Conservation (phyloP, 23 tunicate genomes). For the Ciona savignyi region DNA sequence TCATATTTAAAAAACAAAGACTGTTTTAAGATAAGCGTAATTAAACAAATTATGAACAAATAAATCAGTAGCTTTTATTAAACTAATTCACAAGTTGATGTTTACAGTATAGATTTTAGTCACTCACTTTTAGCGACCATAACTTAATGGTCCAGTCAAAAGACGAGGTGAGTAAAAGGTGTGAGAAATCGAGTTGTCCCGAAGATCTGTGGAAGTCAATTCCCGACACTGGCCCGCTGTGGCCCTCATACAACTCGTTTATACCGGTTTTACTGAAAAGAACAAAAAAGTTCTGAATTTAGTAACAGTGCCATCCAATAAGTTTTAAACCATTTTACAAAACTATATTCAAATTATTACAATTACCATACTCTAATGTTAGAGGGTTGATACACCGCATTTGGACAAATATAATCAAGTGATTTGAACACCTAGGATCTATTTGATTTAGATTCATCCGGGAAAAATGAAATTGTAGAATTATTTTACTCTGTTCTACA, state of each 20-base stretch:
- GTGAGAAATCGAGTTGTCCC: slow-evolving; percentile 94
- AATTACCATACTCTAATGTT: no score
- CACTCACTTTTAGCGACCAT: slow-evolving; percentile 85
- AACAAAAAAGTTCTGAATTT: not conserved
- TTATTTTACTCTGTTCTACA: not conserved
- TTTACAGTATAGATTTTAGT: no score
- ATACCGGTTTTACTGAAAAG: slow-evolving; percentile 82
- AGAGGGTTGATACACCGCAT: no score
- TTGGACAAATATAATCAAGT: no score
- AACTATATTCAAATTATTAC: no score
- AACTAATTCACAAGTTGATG: no score
- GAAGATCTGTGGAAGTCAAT: slow-evolving; percentile 82
- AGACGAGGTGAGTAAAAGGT: slow-evolving; percentile 86
- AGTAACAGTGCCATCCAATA: not conserved
- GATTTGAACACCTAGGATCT: no score
- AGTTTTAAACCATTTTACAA: no score
- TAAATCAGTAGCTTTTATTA: no score
- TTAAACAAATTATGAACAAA: no score
- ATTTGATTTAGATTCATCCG: not conserved
- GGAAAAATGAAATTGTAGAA: not conserved
- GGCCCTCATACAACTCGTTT: slow-evolving; percentile 84
- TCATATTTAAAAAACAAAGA: no score
- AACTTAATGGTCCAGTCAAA: slow-evolving; percentile 97
- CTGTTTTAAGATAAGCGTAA: no score
- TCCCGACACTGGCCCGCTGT: slow-evolving; percentile 75